Percentiles rank a stretch among this genome's conserved stretches.
phyloP scores from a whole-genome alignment of 1,140 invertebrate species.

The Brachionus paranguensis region DNA sequence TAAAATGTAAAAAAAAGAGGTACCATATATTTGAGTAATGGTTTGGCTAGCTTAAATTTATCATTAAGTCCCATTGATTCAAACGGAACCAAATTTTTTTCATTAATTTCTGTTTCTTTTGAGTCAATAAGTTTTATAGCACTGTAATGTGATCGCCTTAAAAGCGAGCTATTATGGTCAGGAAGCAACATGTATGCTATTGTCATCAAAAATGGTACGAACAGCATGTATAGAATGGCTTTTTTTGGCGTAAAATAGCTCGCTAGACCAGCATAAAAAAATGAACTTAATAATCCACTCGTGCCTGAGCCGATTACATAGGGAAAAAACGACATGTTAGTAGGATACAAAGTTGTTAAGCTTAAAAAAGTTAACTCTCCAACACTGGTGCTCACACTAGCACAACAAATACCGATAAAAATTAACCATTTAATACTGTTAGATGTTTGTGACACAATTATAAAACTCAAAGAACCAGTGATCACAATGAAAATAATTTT shows the following conservation, averaged over 20 bases:
- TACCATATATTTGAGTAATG: conserved; percentile 69
- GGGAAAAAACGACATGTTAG: conserved; percentile 67
- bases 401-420: conserved; percentile 67
- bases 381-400: conserved; percentile 70
- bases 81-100: conserved; percentile 44
- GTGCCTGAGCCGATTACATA: conserved; percentile 77
- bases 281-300: conserved; percentile 71
- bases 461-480: conserved; percentile 28
- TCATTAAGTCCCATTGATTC: conserved; percentile 4
- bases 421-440: conserved; percentile 14
- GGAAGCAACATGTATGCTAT: conserved; percentile 53
- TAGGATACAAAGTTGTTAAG: conserved; percentile 63
- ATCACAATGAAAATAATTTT: conserved; percentile 34
- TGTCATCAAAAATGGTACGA: conserved; percentile 66
- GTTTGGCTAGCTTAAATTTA: conserved; percentile 40
- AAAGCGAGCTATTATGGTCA: neutral
- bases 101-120: neutral
- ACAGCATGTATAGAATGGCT: conserved; percentile 68
- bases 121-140: neutral
- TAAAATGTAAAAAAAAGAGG: conserved; percentile 73
- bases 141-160: neutral
- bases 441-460: conserved; percentile 40
- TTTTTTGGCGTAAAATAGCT: conserved; percentile 59
- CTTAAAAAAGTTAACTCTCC: conserved; percentile 73
- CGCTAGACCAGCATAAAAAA: conserved; percentile 67